Conservation (phyloP, 2,888 invertebrate genomes). For the Mechanitis messenoides region DNA sequence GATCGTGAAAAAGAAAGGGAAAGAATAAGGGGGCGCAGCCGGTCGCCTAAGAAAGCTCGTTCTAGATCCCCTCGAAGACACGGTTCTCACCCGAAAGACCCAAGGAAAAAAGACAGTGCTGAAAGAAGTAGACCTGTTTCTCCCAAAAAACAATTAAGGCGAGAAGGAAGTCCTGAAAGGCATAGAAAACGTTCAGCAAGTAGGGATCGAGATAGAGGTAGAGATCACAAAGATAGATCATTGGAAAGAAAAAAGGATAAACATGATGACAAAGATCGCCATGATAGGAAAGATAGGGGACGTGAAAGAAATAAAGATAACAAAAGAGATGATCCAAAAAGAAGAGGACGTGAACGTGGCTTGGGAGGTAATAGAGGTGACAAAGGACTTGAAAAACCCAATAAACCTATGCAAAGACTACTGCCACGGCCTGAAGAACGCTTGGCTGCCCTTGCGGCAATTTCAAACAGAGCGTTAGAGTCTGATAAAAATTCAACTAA, state of each 20-base stretch:
- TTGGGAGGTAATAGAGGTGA: constrained; percentile 62
- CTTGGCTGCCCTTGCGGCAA: constrained; percentile 76
- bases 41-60: constrained; percentile 66
- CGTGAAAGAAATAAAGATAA: constrained; percentile 77
- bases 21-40: constrained; percentile 66
- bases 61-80: constrained; percentile 65
- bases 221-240: constrained; percentile 68
- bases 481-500: constrained; percentile 65
- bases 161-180: constrained; percentile 62
- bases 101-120: constrained; percentile 66
- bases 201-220: constrained; percentile 74
- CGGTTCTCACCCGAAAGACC: constrained; percentile 60
- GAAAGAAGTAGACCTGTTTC: constrained; percentile 70
- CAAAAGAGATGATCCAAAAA: constrained; percentile 72
- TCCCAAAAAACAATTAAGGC: constrained; percentile 63
- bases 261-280: constrained; percentile 76
- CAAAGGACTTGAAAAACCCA: constrained; percentile 79
- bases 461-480: constrained; percentile 66
- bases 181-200: constrained; percentile 61
- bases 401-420: constrained; percentile 78
- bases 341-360: constrained; percentile 70
- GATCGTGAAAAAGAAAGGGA: constrained; percentile 68
- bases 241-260: constrained; percentile 72
- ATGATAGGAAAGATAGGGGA: constrained; percentile 83
- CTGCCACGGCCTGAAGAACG: constrained; percentile 80